Evolutionary conservation across 2,797 vertebrate genomes (phyloP), one percentile per base, ranked within the genome.

Genomic region (Cichlasoma orientale): DNA sequence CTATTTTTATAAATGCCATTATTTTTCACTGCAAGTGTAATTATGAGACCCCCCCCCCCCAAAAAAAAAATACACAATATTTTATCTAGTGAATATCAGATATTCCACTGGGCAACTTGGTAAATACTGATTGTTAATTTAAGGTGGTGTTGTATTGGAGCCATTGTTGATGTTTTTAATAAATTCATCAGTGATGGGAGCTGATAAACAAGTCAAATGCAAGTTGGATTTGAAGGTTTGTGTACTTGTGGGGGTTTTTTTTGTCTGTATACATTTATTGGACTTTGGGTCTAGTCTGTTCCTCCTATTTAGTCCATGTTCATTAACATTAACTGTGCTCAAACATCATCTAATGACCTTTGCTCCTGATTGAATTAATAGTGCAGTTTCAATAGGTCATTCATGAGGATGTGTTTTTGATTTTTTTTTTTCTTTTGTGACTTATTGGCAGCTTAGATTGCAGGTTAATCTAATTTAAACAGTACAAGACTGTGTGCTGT

Each of bases 1-100:
- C 74, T 21, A 58, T 77, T 88, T 85, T 59, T 56, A 36, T 56
- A 44, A 89, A 80, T 72, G 68, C 14, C 75, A 54, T 79, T 56
- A 58, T 78, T 75, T 83, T 57, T 14, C 9, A 2, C 21, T 68
- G 7, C 25, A 63, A 63, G 38, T 63, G 21, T 23, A 66, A 10
- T 66, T 66, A 66, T 27, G 38, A 66, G 1, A 44, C 16, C 38
- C 38, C 11, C 16, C 38, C 4, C 5, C 5, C 18, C 23, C 47
- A 33, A 8, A 33, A 33, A 33, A 33, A 33, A 33, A 33, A 33
- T 7, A 2, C 33, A 8, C 7, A 31, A 6, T 1, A 41, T 1
- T 47, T 59, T 23, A 58, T 53, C 8, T 29, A n/a, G 44, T 69
- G 21, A 56, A 27, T 33, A 56, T 56, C 31, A 10, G n/a, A n/a